Evolutionary conservation across 2,797 vertebrate genomes (phyloP).

Genomic region (Alectoris magna): DNA sequence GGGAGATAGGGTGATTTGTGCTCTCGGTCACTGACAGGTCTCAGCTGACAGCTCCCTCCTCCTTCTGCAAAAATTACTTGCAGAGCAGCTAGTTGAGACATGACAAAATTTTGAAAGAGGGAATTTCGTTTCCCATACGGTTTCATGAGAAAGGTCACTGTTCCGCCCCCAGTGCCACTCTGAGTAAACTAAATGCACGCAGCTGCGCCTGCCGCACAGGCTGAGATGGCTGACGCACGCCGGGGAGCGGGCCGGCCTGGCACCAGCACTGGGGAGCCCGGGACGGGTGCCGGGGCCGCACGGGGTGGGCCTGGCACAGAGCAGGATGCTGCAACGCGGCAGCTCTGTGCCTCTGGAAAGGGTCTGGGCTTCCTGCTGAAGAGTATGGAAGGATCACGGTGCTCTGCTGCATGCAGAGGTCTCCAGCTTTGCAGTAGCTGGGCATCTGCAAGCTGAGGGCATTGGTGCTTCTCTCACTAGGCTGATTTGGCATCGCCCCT

Average conservation of each 20-base stretch:
- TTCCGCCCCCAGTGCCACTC: conserved; percentile 21
- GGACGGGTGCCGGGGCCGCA: neutral
- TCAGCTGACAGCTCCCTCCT: conserved; percentile 70
- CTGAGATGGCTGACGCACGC: neutral
- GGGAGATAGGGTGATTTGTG: conserved; percentile 51
- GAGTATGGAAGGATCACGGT: rapidly evolving
- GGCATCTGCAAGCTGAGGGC: neutral
- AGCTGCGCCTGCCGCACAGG: neutral
- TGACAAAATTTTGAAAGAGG: conserved; percentile 74
- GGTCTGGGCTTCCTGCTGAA: neutral
- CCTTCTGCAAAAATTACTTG: conserved; percentile 58
- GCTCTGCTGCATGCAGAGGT: neutral
- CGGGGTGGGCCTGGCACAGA: neutral
- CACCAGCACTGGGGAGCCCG: neutral
- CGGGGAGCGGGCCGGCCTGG: neutral
- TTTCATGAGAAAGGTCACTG: conserved; percentile 63
- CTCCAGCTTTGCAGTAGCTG: neutral
- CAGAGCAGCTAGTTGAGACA: conserved; percentile 75
- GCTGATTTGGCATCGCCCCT: neutral
- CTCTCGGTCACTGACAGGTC: conserved; percentile 69
- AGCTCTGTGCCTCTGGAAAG: neutral
- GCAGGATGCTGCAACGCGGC: neutral
- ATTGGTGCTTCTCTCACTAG: neutral
- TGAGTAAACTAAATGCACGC: conserved; percentile 29
- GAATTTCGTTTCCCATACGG: neutral